Evolutionary conservation across 2,113 vertebrate genomes (phyloP).

Genomic region (Pterocles orientalis): DNA sequence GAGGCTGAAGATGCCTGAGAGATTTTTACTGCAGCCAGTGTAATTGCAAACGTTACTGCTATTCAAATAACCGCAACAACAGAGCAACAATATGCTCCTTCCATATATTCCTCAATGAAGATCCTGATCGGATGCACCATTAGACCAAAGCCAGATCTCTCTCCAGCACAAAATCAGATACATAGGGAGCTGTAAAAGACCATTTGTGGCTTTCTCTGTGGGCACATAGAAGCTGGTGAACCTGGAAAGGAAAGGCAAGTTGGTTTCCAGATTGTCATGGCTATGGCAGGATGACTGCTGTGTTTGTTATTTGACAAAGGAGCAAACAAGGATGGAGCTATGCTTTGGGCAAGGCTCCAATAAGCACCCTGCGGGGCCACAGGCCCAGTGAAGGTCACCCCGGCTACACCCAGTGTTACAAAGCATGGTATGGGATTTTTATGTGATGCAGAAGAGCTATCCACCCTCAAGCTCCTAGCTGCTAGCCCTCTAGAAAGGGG

Average conservation of each 20-base stretch:
- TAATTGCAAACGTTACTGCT: not conserved
- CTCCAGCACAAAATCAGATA: not conserved
- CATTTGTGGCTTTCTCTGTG: not conserved
- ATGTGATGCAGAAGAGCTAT: not conserved
- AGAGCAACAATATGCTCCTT: not conserved
- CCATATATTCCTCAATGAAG: not conserved
- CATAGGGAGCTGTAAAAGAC: not conserved
- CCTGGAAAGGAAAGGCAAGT: not conserved
- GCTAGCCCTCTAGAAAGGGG: not conserved
- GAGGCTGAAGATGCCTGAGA: not conserved
- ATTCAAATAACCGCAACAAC: not conserved
- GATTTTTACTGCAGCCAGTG: not conserved
- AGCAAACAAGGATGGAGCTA: not conserved
- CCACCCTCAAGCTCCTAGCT: not conserved
- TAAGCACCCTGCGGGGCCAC: not conserved
- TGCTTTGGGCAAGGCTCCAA: not conserved
- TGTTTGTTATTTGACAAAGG: not conserved
- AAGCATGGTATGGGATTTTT: not conserved
- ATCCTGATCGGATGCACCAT: not conserved
- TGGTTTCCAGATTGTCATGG: not conserved
- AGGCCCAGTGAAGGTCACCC: not conserved
- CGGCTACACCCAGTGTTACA: rapidly evolving
- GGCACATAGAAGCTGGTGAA: not conserved
- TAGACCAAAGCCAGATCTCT: not conserved
- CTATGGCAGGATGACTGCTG: not conserved